A percentile compares a stretch with the other conserved stretches of the same genome.
Conservation (phyloP, 2,797 vertebrate species). For the Girardinus metallicus region DNA sequence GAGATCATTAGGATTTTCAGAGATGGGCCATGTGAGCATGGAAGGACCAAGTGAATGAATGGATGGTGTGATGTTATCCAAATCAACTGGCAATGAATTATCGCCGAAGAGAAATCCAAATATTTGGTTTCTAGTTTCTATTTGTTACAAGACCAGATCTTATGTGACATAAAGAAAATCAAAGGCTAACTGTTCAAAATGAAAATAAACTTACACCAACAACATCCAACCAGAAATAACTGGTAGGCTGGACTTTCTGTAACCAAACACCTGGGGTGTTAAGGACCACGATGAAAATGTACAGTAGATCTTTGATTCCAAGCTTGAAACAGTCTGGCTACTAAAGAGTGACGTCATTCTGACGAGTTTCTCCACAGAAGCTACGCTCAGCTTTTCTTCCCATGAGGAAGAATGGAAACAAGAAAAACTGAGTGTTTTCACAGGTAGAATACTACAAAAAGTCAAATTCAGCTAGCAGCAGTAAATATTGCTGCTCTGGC, state of each 20-base stretch:
- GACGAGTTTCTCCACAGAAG: neutral
- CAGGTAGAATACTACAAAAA: neutral
- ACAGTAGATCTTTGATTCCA: neutral
- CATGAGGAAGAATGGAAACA: constrained; percentile 9
- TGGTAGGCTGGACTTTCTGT: neutral
- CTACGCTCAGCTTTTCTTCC: constrained; percentile 19
- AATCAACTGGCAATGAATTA: too few species aligned
- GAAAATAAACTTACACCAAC: neutral
- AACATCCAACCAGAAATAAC: neutral
- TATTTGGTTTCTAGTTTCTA: too few species aligned
- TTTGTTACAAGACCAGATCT: neutral
- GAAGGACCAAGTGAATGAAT: neutral
- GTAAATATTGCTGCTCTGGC: neutral
- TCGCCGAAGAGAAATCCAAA: too few species aligned
- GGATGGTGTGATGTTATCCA: too few species aligned
- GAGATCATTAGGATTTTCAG: neutral
- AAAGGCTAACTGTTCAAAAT: neutral
- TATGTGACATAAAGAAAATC: neutral
- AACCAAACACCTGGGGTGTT: neutral
- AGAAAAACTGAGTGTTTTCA: constrained; percentile 11
- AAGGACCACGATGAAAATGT: neutral
- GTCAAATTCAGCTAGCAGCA: neutral
- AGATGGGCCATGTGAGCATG: neutral
- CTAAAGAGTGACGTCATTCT: neutral
- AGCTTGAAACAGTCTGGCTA: neutral